phyloP scores from a whole-genome alignment of 2,113 vertebrate species.

The Varanus komodoensis region DNA sequence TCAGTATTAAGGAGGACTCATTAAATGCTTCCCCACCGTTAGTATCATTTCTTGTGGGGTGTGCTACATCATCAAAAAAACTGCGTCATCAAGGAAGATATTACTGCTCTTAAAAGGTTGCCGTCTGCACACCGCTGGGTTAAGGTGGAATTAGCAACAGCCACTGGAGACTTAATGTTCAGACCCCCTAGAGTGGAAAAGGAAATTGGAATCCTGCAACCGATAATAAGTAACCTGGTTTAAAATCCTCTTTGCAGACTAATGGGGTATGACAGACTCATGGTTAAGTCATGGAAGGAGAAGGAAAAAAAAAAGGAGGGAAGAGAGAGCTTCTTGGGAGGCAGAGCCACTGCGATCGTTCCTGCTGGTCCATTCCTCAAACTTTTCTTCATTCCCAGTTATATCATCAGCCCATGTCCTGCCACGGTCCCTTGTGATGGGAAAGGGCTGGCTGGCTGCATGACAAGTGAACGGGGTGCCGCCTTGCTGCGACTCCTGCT shows the following conservation, averaged over 20 bases:
- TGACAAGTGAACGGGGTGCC: too few species aligned
- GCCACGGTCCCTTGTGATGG: not conserved
- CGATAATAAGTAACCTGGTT: conserved; percentile 25
- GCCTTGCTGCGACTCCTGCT: not conserved
- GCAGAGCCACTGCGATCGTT: too few species aligned
- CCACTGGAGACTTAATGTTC: not conserved
- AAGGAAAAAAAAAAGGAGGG: not conserved
- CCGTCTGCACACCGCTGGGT: not conserved
- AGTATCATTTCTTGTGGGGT: not conserved
- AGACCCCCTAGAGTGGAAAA: not conserved
- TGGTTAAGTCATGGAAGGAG: too few species aligned
- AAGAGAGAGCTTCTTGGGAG: not conserved
- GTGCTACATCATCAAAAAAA: not conserved
- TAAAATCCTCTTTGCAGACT: not conserved
- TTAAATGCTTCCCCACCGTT: not conserved
- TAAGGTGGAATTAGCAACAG: not conserved
- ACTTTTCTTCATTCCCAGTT: not conserved
- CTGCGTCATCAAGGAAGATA: not conserved
- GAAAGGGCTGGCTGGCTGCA: not conserved
- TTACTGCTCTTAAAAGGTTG: not conserved
- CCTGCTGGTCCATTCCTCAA: not conserved
- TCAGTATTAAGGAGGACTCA: not conserved
- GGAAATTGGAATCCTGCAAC: not conserved
- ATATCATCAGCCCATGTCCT: not conserved
- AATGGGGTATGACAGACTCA: conserved; percentile 2